Conservation (phyloP, 1,140 invertebrate species). For the Proales similis region DNA sequence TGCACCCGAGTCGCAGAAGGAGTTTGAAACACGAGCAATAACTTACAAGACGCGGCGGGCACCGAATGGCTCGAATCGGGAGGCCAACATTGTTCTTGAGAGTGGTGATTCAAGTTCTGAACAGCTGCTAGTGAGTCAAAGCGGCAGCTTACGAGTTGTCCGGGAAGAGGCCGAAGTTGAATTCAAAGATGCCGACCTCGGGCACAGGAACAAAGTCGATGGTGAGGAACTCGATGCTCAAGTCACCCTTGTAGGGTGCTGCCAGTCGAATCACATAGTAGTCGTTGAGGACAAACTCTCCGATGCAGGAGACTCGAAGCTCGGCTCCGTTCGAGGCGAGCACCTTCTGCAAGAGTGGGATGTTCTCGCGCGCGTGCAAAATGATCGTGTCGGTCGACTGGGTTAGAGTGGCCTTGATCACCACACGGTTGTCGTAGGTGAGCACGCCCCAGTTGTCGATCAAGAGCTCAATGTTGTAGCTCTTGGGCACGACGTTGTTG, state of each 20-base stretch:
- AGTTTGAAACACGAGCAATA: too few species aligned
- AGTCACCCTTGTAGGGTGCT: not conserved
- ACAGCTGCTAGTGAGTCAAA: too few species aligned
- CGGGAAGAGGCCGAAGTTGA: constrained; percentile 13
- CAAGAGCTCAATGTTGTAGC: constrained; percentile 21
- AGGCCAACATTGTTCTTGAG: constrained; percentile 34
- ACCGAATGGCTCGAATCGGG: constrained; percentile 30
- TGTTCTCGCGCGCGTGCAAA: constrained; percentile 3
- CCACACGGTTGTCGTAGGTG: constrained; percentile 7
- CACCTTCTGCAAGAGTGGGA: constrained; percentile 2
- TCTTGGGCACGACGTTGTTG: not conserved
- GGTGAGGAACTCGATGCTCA: constrained; percentile 19
- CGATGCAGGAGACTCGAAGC: constrained; percentile 8
- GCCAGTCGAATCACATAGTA: constrained; percentile 11
- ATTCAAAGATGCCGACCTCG: constrained; percentile 36
- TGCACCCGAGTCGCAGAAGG: too few species aligned
- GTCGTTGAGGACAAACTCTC: constrained; percentile 9
- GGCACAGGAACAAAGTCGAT: constrained; percentile 6
- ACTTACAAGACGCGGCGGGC: constrained; percentile 23
- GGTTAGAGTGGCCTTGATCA: not conserved
- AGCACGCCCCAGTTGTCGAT: constrained; percentile 1
- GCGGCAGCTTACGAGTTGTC: constrained; percentile 24
- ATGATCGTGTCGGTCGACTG: constrained; percentile 8
- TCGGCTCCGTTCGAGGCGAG: not conserved
- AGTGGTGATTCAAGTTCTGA: too few species aligned